Percentiles rank a stretch among this genome's conserved stretches.
These are phyloP conservation scores for Bagarius yarrelli DNA, from an alignment of 2,113 vertebrate species.

Conservation along the genomic window DNA sequence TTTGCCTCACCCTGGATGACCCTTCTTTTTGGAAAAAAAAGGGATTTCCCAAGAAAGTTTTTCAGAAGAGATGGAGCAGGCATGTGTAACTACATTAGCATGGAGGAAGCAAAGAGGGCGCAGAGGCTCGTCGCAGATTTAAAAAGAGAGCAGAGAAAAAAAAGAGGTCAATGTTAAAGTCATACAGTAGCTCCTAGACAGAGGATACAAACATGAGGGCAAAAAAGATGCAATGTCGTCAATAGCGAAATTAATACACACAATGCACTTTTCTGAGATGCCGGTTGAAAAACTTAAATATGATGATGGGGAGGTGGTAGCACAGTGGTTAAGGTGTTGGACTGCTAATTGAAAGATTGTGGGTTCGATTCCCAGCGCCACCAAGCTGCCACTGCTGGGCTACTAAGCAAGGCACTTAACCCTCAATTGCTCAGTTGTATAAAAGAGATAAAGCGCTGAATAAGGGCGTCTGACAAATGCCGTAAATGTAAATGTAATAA, in stretches of 20 bases:
- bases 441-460: too few species aligned
- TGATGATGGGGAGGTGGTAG: too few species aligned
- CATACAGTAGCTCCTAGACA: not conserved
- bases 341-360: too few species aligned
- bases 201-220: not conserved
- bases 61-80: conserved; percentile 5
- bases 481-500: too few species aligned
- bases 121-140: not conserved
- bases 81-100: not conserved
- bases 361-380: too few species aligned
- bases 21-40: conserved; percentile 46
- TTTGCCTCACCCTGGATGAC: conserved; percentile 48
- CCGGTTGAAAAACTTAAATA: too few species aligned
- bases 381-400: too few species aligned
- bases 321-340: too few species aligned
- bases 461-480: too few species aligned
- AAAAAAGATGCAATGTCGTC: not conserved
- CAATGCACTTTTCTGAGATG: not conserved
- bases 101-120: not conserved
- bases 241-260: not conserved
- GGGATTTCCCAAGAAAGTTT: conserved; percentile 51
- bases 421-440: too few species aligned
- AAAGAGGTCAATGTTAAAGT: not conserved
- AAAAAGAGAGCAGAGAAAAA: too few species aligned
- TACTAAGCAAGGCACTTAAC: too few species aligned